phyloP scores from a whole-genome alignment of 2,113 vertebrate genomes.

The Atlantisia rogersi region DNA sequence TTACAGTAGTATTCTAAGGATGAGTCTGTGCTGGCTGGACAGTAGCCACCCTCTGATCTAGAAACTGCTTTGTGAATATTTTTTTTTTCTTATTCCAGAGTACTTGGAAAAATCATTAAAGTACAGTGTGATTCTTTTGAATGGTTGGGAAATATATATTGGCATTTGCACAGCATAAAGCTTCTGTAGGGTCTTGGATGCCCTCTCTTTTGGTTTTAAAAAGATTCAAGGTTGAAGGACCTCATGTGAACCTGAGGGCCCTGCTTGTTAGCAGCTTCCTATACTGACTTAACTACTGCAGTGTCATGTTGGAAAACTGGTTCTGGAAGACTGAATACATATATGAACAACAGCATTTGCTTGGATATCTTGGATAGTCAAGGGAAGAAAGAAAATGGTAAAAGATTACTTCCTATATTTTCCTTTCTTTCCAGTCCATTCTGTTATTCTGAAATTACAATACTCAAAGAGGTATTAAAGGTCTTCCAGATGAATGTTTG shows the following conservation, averaged over 20 bases:
- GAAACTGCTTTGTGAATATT: background rate
- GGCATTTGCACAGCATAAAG: background rate
- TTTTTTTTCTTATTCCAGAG: background rate
- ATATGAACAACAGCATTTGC: background rate
- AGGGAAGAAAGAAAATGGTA: background rate
- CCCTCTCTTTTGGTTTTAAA: background rate
- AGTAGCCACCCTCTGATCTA: background rate
- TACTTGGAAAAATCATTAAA: background rate
- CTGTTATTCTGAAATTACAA: background rate
- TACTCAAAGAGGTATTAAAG: background rate
- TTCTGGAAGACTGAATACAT: background rate
- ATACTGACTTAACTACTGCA: background rate
- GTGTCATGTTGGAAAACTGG: background rate
- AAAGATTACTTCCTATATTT: background rate
- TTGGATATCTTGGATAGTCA: background rate
- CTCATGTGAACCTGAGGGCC: no score
- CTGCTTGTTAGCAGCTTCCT: background rate
- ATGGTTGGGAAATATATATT: background rate
- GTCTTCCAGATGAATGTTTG: background rate
- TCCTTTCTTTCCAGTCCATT: background rate
- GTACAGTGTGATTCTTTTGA: background rate
- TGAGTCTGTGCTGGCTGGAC: background rate
- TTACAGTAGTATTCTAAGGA: background rate
- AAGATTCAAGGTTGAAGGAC: background rate
- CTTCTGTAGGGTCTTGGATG: background rate